Evolutionary conservation across 2,888 invertebrate species (phyloP), one percentile per base, ranked within the genome.

Genomic region (Embidobia sp.): DNA sequence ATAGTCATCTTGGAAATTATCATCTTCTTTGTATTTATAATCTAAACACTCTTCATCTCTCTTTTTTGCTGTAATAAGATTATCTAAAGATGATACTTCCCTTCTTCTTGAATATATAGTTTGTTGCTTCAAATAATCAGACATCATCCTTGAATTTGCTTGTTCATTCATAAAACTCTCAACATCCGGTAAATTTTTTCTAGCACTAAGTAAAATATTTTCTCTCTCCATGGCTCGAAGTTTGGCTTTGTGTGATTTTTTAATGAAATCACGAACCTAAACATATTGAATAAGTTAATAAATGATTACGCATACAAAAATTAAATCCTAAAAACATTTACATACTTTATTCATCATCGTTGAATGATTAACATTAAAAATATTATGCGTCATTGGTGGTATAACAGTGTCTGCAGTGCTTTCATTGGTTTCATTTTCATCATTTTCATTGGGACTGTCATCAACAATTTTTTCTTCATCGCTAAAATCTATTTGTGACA

Each of bases 301-400:
- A 22, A 22, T 4, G 6, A 22, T 22, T 22, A 22, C 6, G n/a
- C 22, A 22, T 22, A 22, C 3, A 4, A 22, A 22, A 22, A 6
- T 22, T 22, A 22, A 22, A 22, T 22, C 6, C 6, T 22, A 22
- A 22, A 22, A 22, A 22, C 3, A 6, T 22, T 22, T 22, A 6
- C 6, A 8, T 84, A 90, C 90, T 84, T 84, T 86, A 3, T 81
- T 90, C 92, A 95, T 92, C 37, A 95, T 94, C 64, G 89, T 90
- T 0, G 90, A 88, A 82, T 94, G 94, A 87, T 95, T 92, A 44
- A 96, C 88, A 0, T 94, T 94, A 31, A 93, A 91, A 2, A 95
- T 92, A 87, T 93, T 93, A 77, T 95, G 92, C 0, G 93, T 92
- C 95, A 96, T 96, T 72, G 91, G 90, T 1, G 95, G 94, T 73